These are phyloP conservation scores for Epirrhoe tristata DNA, from an alignment of 2,888 invertebrate species.

Conservation along the genomic window DNA sequence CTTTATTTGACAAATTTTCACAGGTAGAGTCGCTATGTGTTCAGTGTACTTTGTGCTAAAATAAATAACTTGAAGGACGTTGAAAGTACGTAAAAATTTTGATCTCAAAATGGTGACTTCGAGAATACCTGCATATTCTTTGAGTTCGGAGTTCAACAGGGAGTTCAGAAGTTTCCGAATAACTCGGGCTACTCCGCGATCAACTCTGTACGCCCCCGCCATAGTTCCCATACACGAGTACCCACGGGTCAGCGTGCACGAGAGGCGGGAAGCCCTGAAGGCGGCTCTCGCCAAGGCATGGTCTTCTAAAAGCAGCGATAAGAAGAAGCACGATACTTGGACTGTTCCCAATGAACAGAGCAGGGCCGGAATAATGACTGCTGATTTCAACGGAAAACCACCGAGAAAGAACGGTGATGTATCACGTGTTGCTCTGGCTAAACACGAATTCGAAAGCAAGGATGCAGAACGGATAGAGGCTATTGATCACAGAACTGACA, in stretches of 20 bases:
- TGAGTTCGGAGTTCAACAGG: slow-evolving; percentile 87
- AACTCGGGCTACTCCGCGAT: slow-evolving; percentile 81
- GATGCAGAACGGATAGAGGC: slow-evolving; percentile 69
- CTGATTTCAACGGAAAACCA: slow-evolving; percentile 69
- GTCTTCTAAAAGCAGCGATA: slow-evolving; percentile 78
- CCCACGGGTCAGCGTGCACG: slow-evolving; percentile 85
- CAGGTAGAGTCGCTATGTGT: slow-evolving; percentile 84
- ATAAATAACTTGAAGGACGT: slow-evolving; percentile 60
- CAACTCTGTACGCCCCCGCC: slow-evolving; percentile 80
- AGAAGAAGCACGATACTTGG: slow-evolving; percentile 80
- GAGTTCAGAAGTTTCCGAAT: slow-evolving; percentile 86
- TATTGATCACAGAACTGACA: slow-evolving; percentile 65
- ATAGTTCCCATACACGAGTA: slow-evolving; percentile 87
- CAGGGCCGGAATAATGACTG: slow-evolving; percentile 68
- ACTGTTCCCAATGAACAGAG: slow-evolving; percentile 72
- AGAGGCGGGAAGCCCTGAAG: slow-evolving; percentile 81
- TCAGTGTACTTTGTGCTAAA: slow-evolving; percentile 77
- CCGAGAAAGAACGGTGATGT: slow-evolving; percentile 69
- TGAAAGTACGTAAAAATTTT: slow-evolving; percentile 73
- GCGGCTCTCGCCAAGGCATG: slow-evolving; percentile 82
- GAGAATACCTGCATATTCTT: slow-evolving; percentile 87
- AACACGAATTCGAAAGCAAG: slow-evolving; percentile 79
- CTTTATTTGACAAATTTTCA: slow-evolving; percentile 45
- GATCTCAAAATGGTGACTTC: slow-evolving; percentile 87
- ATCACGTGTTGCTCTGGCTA: slow-evolving; percentile 75